Percentiles rank a stretch among this genome's conserved stretches.
phyloP scores from a whole-genome alignment of 1,140 invertebrate genomes.

The Caerostris extrusa region DNA sequence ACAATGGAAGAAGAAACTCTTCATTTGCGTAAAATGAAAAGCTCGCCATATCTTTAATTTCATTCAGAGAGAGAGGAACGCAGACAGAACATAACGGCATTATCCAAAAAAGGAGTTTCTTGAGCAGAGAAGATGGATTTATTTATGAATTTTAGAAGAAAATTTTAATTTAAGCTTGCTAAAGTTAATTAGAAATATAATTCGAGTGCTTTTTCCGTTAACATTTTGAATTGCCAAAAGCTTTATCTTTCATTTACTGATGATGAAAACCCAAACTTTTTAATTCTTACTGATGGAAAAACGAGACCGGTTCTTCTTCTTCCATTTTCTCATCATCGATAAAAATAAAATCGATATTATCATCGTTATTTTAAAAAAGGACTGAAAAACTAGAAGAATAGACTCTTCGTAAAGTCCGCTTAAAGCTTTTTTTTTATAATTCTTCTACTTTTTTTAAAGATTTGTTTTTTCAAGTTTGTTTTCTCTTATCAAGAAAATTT shows the following conservation, averaged over 20 bases:
- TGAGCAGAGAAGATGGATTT: constrained; percentile 11
- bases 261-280: background rate
- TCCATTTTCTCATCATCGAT: constrained; percentile 32
- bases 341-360: constrained; percentile 49
- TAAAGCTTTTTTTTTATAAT: background rate
- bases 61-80: background rate
- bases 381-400: background rate
- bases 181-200: constrained; percentile 40
- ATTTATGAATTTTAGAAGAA: background rate
- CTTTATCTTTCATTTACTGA: constrained; percentile 39
- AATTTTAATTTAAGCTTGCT: constrained; percentile 12
- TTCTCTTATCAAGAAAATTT: constrained; percentile 14
- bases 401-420: background rate
- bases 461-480: constrained; percentile 5
- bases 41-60: background rate
- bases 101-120: background rate
- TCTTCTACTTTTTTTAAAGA: background rate
- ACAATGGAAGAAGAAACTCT: background rate
- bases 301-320: background rate
- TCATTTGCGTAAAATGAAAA: background rate
- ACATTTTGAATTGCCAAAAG: background rate
- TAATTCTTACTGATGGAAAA: constrained; percentile 23
- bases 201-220: background rate
- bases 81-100: constrained; percentile 12
- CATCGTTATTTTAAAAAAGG: constrained; percentile 34